Conservation (phyloP, 2,113 vertebrate genomes). For the Sula dactylatra region DNA sequence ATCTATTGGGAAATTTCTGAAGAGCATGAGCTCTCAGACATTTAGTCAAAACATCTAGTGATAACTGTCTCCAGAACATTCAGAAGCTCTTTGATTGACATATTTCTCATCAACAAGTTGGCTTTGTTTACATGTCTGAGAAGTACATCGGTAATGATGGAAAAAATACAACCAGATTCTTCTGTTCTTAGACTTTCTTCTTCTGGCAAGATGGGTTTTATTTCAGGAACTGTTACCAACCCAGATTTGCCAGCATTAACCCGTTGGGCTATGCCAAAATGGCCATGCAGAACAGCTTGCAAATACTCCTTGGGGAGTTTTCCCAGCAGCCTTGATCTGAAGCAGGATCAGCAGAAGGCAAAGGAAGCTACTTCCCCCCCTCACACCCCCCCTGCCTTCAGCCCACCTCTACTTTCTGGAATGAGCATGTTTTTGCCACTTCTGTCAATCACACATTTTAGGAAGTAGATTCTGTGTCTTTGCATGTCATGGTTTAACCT, state of each 20-base stretch:
- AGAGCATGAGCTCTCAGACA: constrained; percentile 57
- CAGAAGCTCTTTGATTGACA: constrained; percentile 61
- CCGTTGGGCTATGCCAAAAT: not conserved
- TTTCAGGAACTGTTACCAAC: constrained; percentile 10
- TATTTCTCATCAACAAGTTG: constrained; percentile 71
- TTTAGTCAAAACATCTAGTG: constrained; percentile 65
- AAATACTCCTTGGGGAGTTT: not conserved
- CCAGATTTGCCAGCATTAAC: constrained; percentile 6
- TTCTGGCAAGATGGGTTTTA: constrained; percentile 7
- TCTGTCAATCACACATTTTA: not conserved
- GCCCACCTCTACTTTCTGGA: not conserved
- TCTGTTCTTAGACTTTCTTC: constrained; percentile 37
- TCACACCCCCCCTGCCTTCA: not conserved
- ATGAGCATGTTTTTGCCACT: not conserved
- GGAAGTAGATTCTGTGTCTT: not conserved
- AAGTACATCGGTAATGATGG: constrained; percentile 26
- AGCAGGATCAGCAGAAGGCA: not conserved
- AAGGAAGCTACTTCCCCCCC: not conserved
- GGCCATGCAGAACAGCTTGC: constrained; percentile 10
- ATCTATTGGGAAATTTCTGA: constrained; percentile 55
- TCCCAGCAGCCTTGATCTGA: not conserved
- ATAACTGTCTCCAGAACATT: constrained; percentile 60
- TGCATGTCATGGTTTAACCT: too few species aligned
- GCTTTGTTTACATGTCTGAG: constrained; percentile 49
- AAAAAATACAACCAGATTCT: constrained; percentile 30